These are phyloP conservation scores for Nothura maculosa DNA, from an alignment of 2,797 vertebrate species.

Conservation along the genomic window DNA sequence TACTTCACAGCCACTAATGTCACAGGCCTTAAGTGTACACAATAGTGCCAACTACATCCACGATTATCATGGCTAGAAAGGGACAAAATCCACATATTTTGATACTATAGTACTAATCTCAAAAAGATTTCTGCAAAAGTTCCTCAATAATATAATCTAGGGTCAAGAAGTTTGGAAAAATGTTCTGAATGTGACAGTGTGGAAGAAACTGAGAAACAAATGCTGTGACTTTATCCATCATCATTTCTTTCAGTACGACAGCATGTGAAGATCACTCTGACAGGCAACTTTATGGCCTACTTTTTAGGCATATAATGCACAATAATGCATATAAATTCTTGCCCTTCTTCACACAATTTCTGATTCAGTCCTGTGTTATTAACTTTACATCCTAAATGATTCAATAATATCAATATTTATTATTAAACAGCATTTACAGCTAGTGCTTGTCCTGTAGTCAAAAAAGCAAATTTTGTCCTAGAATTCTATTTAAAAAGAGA, in stretches of 20 bases:
- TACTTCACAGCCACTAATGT: not conserved
- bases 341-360: not conserved
- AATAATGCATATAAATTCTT: not conserved
- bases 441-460: not conserved
- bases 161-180: not conserved
- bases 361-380: not conserved
- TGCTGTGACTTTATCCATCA: not conserved
- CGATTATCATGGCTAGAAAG: rapidly evolving
- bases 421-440: not conserved
- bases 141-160: not conserved
- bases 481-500: not conserved
- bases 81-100: not conserved
- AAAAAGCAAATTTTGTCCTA: not conserved
- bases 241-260: not conserved
- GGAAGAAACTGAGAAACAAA: not conserved
- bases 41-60: not conserved
- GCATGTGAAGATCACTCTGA: not conserved
- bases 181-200: not conserved
- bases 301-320: not conserved
- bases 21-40: not conserved
- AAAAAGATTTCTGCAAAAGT: not conserved
- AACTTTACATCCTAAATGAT: not conserved
- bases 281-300: not conserved
- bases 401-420: not conserved
- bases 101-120: not conserved